Evolutionary conservation across 2,888 invertebrate genomes (phyloP), one percentile per base, ranked within the genome.

Genomic region (Polydesmus complanatus): DNA sequence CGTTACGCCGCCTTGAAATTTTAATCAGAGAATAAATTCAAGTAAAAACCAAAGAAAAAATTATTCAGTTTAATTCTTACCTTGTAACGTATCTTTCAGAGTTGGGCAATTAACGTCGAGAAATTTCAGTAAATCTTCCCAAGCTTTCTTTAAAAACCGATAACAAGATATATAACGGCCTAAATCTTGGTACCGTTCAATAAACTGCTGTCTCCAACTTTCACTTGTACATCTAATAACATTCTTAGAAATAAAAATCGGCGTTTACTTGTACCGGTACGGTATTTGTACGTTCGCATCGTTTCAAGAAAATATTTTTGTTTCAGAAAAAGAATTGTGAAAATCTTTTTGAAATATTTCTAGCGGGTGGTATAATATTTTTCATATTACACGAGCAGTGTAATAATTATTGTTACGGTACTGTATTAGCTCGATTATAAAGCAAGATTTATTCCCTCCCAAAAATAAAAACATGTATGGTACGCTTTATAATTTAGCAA

Each of bases 141-240:
- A 70, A 2, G 68, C 67, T 3, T 51, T 57, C 50, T 65, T 64
- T 5, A 70, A 64, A 21, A 60, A 60, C 18, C 55, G 59, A 62
- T 69, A 68, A 56, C 65, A 68, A 55, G 66, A n/a, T 1, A 66
- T 60, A 56, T 67, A 67, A 27, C 55, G 48, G 11, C 66, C 66
- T 61, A 62, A 64, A 51, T 65, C 63, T 54, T 27, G 48, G 23
- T 65, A 68, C 61, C 65, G 65, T 8, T 65, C 50, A 3, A 61
- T 47, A 61, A 70, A 70, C 25, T 62, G 62, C 27, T 68, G 62
- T 53, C 65, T 65, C 70, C 70, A 70, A 8, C 64, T 52, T 8
- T 58, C 63, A 22, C 54, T 27, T 52, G 64, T 64, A 63, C 64
- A 62, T 63, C 66, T 66, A 25, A n/a, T 62, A 57, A 60, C 14